Evolutionary conservation across 2,797 vertebrate species (phyloP).

Genomic region (Sebastes vulpes): DNA sequence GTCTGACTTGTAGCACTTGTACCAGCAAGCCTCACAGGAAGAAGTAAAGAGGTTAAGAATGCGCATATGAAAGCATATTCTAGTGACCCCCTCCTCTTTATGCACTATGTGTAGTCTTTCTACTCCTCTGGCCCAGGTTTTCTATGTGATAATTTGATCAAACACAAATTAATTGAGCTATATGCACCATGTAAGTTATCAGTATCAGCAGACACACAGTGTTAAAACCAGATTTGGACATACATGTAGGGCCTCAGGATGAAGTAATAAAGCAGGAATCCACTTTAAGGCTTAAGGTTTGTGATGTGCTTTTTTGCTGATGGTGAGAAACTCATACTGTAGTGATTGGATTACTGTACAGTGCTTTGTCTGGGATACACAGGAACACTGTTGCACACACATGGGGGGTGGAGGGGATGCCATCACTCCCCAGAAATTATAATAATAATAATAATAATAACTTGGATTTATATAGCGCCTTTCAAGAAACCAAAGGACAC

Average conservation of each 20-base stretch:
- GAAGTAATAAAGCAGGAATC: constrained; percentile 3
- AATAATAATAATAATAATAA: no score
- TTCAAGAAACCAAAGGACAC: no score
- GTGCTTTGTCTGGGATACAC: not conserved
- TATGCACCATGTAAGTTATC: not conserved
- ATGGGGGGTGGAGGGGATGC: not conserved
- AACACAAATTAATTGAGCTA: not conserved
- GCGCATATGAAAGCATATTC: no score
- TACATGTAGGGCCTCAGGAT: not conserved
- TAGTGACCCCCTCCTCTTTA: not conserved
- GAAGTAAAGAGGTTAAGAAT: not conserved
- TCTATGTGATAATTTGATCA: not conserved
- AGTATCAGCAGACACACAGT: not conserved
- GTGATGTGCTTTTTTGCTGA: constrained; percentile 32
- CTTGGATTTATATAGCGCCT: no score
- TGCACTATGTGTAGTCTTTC: not conserved
- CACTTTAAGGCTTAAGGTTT: constrained; percentile 26
- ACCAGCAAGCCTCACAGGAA: not conserved
- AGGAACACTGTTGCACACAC: not conserved
- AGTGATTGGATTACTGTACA: constrained; percentile 11
- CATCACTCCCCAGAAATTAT: not conserved
- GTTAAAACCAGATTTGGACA: not conserved
- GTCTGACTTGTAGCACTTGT: not conserved
- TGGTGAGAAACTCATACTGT: not conserved
- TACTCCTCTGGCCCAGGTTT: not conserved